phyloP scores from a whole-genome alignment of 2,888 invertebrate species.

The Busseola fusca region DNA sequence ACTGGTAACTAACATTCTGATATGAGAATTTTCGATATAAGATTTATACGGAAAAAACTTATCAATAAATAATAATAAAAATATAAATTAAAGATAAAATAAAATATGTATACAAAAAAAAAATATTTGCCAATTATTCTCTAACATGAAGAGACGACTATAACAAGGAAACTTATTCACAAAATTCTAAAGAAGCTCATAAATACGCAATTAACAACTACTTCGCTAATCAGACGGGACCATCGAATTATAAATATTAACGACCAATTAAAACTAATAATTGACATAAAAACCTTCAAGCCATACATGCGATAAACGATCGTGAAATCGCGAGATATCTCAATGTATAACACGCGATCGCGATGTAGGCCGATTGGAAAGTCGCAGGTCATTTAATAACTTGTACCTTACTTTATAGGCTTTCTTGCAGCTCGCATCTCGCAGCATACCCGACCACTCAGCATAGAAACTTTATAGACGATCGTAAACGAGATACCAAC shows the following conservation, averaged over 20 bases:
- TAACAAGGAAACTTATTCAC: slow-evolving; percentile 28
- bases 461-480: slow-evolving; percentile 68
- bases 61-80: neutral
- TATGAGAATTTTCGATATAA: too few relatives aligned
- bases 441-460: slow-evolving; percentile 33
- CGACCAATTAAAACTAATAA: slow-evolving; percentile 62
- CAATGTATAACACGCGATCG: slow-evolving; percentile 53
- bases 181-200: slow-evolving; percentile 35
- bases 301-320: slow-evolving; percentile 52
- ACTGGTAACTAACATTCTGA: too few relatives aligned
- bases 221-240: slow-evolving; percentile 45
- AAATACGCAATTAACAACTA: slow-evolving; percentile 49
- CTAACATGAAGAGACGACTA: neutral
- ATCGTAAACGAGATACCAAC: slow-evolving; percentile 72
- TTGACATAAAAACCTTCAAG: slow-evolving; percentile 56
- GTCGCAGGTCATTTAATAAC: slow-evolving; percentile 58
- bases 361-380: slow-evolving; percentile 61
- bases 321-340: slow-evolving; percentile 63
- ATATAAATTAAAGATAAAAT: neutral
- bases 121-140: slow-evolving; percentile 21
- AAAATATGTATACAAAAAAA: slow-evolving; percentile 8
- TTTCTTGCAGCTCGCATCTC: slow-evolving; percentile 40
- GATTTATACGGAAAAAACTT: too few relatives aligned
- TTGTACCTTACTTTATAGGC: slow-evolving; percentile 43
- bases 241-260: slow-evolving; percentile 60